These are phyloP conservation scores for Epizoanthus stellaris DNA, from an alignment of 92 coral and sea anemone species.

Conservation along the genomic window DNA sequence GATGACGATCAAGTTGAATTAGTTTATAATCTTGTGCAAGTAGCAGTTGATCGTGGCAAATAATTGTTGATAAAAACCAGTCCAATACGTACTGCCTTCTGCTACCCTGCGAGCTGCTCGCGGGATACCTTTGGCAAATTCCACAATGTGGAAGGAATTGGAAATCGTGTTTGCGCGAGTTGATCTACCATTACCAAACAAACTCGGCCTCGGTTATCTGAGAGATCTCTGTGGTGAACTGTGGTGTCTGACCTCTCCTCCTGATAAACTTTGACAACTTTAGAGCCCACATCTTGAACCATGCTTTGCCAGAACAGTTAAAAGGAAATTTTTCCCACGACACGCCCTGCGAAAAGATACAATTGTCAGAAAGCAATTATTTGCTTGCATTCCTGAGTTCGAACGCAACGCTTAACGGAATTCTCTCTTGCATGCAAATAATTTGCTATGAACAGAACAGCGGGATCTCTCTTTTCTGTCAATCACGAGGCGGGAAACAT, in stretches of 20 bases:
- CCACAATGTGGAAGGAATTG: too few species aligned
- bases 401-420: not conserved
- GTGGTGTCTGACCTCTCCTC: not conserved
- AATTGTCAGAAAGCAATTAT: constrained; percentile 4
- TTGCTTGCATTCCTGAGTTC: constrained; percentile 33
- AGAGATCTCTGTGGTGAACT: not conserved
- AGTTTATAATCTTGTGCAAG: too few species aligned
- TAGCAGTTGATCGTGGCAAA: too few species aligned
- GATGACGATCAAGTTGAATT: too few species aligned
- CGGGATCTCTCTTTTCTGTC: not conserved
- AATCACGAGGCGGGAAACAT: not conserved
- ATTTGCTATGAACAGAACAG: not conserved
- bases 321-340: constrained; percentile 22
- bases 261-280: constrained; percentile 18
- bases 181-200: not conserved
- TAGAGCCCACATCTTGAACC: not conserved
- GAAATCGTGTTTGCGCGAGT: not conserved
- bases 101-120: too few species aligned
- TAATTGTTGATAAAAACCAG: too few species aligned
- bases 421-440: too few species aligned
- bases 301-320: not conserved
- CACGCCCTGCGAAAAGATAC: constrained; percentile 35
- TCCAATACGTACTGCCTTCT: too few species aligned
- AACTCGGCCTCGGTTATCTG: not conserved
- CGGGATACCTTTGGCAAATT: too few species aligned